A percentile compares a stretch with the other conserved stretches of the same genome.
phyloP scores from a whole-genome alignment of 2,113 vertebrate species.

The Dendrocopos noguchii region DNA sequence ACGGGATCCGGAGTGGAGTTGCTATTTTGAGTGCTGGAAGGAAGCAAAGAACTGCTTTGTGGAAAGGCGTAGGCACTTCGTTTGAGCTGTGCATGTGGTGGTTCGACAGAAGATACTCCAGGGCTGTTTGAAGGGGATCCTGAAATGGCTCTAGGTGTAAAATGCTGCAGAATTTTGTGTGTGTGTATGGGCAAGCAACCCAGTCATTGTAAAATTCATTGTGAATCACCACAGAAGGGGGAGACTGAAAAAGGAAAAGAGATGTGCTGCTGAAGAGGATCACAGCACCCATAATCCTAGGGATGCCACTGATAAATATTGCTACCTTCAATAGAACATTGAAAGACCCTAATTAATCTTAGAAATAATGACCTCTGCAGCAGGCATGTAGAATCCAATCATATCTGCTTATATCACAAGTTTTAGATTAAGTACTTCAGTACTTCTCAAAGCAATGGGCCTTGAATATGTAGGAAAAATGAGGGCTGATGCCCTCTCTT shows the following conservation, averaged over 20 bases:
- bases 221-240: not conserved
- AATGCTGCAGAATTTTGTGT: not conserved
- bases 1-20: not conserved
- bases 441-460: not conserved
- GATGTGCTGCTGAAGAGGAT: not conserved
- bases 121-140: not conserved
- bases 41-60: conserved; percentile 50
- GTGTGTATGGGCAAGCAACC: not conserved
- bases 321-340: not conserved
- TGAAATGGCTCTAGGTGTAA: not conserved
- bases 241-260: not conserved
- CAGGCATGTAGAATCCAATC: not conserved
- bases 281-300: not conserved
- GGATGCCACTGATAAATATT: not conserved
- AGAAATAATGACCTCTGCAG: conserved; percentile 12
- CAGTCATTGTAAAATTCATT: not conserved
- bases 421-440: not conserved
- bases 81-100: not conserved
- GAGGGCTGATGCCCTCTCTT: not conserved
- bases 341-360: conserved; percentile 28
- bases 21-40: conserved; percentile 70
- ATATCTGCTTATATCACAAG: not conserved
- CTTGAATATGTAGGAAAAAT: not conserved
- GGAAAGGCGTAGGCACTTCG: conserved; percentile 56
- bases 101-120: not conserved